Conservation (phyloP, 37 sponge, comb jelly and placozoan genomes). For the Agelas oroides region DNA sequence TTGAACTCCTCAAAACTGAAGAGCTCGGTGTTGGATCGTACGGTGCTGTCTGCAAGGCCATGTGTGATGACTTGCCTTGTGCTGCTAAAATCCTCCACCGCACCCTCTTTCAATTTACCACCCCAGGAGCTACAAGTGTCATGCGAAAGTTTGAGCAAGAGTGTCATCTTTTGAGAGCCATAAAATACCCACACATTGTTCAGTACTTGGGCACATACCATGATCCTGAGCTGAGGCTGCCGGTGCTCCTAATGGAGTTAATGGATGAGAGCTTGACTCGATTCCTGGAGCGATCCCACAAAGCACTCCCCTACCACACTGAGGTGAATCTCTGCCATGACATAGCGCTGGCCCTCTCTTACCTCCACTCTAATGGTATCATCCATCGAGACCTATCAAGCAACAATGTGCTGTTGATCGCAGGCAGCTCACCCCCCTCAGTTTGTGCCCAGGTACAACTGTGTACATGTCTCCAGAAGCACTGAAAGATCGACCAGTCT, state of each 20-base stretch:
- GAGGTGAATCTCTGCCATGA: too few relatives aligned
- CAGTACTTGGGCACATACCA: not conserved
- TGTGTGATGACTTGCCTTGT: slow-evolving; percentile 3
- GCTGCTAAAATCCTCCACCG: slow-evolving; percentile 20
- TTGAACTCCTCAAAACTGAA: too few relatives aligned
- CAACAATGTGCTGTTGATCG: not conserved
- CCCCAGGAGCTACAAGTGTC: not conserved
- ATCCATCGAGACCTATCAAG: slow-evolving; percentile 5
- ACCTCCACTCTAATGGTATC: not conserved
- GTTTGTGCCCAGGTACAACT: not conserved
- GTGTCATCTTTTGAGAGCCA: too few relatives aligned
- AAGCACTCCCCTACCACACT: too few relatives aligned
- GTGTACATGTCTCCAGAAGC: slow-evolving; percentile 11
- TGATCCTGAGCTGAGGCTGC: too few relatives aligned
- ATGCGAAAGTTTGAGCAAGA: too few relatives aligned
- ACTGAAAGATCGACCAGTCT: not conserved
- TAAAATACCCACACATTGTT: not conserved
- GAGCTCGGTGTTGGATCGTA: not conserved
- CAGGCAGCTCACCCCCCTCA: not conserved
- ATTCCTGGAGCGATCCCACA: too few relatives aligned
- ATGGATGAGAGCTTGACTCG: too few relatives aligned
- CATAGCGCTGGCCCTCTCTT: too few relatives aligned
- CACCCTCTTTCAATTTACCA: not conserved
- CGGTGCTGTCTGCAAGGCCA: slow-evolving; percentile 17
- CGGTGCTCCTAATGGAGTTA: too few relatives aligned